These are phyloP conservation scores for Muntiacus reevesi DNA, from an alignment of 2,113 vertebrate species.

Conservation along the genomic window DNA sequence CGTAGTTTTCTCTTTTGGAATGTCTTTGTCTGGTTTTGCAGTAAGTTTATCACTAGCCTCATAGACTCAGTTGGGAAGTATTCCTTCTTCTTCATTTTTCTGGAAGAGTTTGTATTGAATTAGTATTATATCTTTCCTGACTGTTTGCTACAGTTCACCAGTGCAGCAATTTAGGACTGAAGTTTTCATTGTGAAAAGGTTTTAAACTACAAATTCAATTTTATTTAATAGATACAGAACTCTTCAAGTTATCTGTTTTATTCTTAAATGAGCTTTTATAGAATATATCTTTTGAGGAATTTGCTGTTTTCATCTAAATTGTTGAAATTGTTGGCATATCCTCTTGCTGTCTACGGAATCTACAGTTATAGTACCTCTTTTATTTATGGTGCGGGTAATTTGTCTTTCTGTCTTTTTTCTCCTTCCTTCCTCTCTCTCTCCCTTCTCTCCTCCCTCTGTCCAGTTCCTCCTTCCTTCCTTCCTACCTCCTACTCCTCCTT, in stretches of 20 bases:
- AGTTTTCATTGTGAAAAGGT: neutral
- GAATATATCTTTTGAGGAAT: neutral
- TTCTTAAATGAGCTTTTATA: neutral
- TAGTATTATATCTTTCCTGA: neutral
- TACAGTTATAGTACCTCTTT: neutral
- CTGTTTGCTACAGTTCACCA: neutral
- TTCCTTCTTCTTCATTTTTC: neutral
- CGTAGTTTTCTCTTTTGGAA: neutral
- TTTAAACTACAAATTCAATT: neutral
- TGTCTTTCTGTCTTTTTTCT: neutral
- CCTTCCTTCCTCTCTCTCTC: neutral
- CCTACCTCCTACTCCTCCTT: neutral
- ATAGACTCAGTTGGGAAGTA: neutral
- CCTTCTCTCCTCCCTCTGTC: neutral
- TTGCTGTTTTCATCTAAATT: neutral
- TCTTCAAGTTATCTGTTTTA: neutral
- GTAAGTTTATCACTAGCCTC: neutral
- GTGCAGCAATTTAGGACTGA: neutral
- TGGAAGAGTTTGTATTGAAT: neutral
- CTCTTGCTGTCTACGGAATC: neutral
- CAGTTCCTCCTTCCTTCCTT: neutral
- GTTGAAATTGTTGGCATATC: neutral
- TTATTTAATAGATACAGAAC: neutral
- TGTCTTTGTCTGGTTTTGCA: neutral
- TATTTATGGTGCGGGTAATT: neutral